Percentiles rank a stretch among this genome's conserved stretches.
phyloP scores from a whole-genome alignment of 23 tunicate genomes.

The Trididemnum clinides region DNA sequence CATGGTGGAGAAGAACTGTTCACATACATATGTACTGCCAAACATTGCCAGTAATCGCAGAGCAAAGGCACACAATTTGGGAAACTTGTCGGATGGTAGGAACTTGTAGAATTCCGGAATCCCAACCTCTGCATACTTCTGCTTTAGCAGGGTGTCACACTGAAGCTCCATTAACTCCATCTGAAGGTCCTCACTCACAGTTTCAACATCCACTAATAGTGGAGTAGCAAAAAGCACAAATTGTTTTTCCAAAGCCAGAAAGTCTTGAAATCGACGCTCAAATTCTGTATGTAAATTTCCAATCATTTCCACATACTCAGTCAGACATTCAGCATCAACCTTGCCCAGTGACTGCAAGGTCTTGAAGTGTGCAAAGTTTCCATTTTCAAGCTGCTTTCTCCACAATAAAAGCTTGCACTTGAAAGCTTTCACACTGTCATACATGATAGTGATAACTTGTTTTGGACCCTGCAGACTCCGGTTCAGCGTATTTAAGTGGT shows the following conservation, averaged over 20 bases:
- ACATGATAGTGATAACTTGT: not conserved
- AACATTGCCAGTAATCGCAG: conserved; percentile 22
- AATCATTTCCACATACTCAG: conserved; percentile 19
- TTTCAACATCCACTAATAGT: not conserved
- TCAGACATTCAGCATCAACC: conserved; percentile 38
- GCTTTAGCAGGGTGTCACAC: too few species aligned
- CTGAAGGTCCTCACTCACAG: conserved; percentile 28
- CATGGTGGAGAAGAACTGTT: too few species aligned
- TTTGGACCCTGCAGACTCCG: not conserved
- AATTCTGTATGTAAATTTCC: too few species aligned
- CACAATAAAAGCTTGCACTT: too few species aligned
- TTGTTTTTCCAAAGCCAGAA: conserved; percentile 18
- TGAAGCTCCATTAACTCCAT: too few species aligned
- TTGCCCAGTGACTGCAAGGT: conserved; percentile 5
- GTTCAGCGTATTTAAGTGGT: conserved; percentile 23
- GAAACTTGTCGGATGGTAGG: too few species aligned
- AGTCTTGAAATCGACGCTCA: conserved; percentile 22
- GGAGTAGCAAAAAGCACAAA: conserved; percentile 20
- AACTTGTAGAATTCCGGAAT: too few species aligned
- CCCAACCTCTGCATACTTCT: too few species aligned
- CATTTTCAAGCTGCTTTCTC: too few species aligned
- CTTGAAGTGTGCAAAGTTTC: not conserved
- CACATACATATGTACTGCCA: too few species aligned
- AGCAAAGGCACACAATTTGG: conserved; percentile 6
- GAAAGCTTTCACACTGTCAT: too few species aligned